A percentile compares a stretch with the other conserved stretches of the same genome.
Conservation (phyloP, 2,888 invertebrate species). For the Ligdia adustata region DNA sequence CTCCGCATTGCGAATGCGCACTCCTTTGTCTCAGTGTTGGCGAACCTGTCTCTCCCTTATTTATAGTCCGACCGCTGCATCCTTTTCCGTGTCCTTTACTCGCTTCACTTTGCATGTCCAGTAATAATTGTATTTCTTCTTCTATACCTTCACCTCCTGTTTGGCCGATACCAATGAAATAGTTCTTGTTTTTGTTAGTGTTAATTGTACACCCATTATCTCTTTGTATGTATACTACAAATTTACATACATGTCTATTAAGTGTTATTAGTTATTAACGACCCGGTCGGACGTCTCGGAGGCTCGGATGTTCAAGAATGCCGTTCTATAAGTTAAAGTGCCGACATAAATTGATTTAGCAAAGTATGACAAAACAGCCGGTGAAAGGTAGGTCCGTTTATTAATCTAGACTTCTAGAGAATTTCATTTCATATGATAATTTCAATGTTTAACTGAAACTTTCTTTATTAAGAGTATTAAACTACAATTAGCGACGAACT, state of each 20-base stretch:
- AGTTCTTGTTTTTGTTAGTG: conserved; percentile 26
- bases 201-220: conserved; percentile 34
- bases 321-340: conserved; percentile 38
- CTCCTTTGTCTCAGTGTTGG: conserved; percentile 56
- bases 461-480: conserved; percentile 16
- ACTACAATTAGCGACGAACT: conserved; percentile 17
- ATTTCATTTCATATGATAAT: conserved; percentile 20
- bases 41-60: conserved; percentile 40
- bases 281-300: conserved; percentile 35
- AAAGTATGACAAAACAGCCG: conserved; percentile 42
- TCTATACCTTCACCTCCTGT: neutral
- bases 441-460: conserved; percentile 6
- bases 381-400: conserved; percentile 42
- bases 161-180: conserved; percentile 25
- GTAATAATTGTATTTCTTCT: conserved; percentile 2
- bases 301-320: conserved; percentile 37
- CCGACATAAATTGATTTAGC: conserved; percentile 38
- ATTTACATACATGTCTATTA: conserved; percentile 36
- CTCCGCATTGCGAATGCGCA: conserved; percentile 44
- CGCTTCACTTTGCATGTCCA: conserved; percentile 20
- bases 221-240: conserved; percentile 31
- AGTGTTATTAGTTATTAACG: conserved; percentile 40
- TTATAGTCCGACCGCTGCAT: conserved; percentile 26
- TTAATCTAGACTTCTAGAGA: conserved; percentile 29
- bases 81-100: conserved; percentile 34